Percentiles rank a stretch among this genome's conserved stretches.
These are phyloP conservation scores for Diaperis boleti DNA, from an alignment of 2,888 invertebrate genomes.

Conservation along the genomic window DNA sequence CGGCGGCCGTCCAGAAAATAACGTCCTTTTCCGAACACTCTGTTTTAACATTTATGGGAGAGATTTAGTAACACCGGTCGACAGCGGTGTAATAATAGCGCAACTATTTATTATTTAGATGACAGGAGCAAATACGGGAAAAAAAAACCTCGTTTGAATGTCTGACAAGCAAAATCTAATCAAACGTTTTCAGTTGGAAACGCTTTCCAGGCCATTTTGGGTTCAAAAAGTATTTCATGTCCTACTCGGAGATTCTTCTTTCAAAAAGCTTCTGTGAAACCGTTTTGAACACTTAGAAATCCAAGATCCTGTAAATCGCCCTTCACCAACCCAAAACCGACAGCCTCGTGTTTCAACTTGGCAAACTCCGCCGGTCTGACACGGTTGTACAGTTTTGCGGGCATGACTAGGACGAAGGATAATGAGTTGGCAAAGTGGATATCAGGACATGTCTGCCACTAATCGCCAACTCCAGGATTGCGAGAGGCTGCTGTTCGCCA, in stretches of 20 bases:
- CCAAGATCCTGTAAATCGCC: too few relatives aligned
- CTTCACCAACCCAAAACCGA: too few relatives aligned
- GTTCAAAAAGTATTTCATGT: too few relatives aligned
- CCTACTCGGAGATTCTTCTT: too few relatives aligned
- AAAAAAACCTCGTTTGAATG: not conserved
- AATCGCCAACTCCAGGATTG: slow-evolving; percentile 50
- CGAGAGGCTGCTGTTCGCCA: slow-evolving; percentile 49
- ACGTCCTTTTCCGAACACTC: not conserved
- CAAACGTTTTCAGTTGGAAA: too few relatives aligned
- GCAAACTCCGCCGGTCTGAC: slow-evolving; percentile 17
- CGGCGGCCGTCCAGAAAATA: not conserved
- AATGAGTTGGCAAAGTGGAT: slow-evolving; percentile 49
- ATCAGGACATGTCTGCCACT: slow-evolving; percentile 51
- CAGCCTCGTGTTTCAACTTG: too few relatives aligned
- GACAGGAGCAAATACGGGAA: not conserved
- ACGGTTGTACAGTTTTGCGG: slow-evolving; percentile 20
- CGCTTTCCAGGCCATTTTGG: too few relatives aligned
- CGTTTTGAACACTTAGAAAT: too few relatives aligned
- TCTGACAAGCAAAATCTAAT: too few relatives aligned
- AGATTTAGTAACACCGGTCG: too few relatives aligned
- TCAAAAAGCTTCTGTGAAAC: slow-evolving; percentile 7
- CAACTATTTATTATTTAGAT: not conserved
- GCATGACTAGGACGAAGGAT: slow-evolving; percentile 40
- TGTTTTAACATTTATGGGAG: not conserved
- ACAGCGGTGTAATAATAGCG: too few relatives aligned